These are phyloP conservation scores for Dendrocopos noguchii DNA, from an alignment of 2,113 vertebrate species.

Conservation along the genomic window DNA sequence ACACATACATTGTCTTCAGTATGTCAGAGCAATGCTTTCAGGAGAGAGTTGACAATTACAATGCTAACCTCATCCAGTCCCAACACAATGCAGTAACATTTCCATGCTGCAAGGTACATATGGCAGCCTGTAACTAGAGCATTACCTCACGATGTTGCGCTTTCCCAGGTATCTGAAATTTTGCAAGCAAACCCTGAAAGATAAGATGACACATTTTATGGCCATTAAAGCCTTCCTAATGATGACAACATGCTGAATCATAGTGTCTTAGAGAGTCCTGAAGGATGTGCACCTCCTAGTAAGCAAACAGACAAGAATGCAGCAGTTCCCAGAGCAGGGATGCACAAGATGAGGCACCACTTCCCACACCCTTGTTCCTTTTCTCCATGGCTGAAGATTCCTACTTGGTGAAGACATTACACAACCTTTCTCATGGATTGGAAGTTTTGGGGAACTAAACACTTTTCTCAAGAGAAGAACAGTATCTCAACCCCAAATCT, in stretches of 20 bases:
- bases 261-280: not conserved
- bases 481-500: not conserved
- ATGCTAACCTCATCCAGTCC: not conserved
- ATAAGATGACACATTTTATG: not conserved
- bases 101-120: not conserved
- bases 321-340: not conserved
- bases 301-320: not conserved
- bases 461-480: not conserved
- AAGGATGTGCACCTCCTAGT: not conserved
- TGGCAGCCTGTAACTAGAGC: not conserved
- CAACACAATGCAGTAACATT: not conserved
- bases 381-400: not conserved
- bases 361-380: not conserved
- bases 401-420: not conserved
- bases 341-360: not conserved
- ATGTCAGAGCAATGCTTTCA: not conserved
- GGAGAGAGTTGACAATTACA: not conserved
- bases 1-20: not conserved
- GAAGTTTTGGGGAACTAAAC: not conserved
- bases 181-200: slow-evolving; percentile 93
- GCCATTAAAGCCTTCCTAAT: not conserved
- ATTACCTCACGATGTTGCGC: slow-evolving; percentile 95
- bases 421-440: not conserved
- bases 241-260: not conserved
- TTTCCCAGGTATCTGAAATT: slow-evolving; percentile 97